These are phyloP conservation scores for Baronia brevicornis DNA, from an alignment of 2,888 invertebrate genomes.

Conservation along the genomic window DNA sequence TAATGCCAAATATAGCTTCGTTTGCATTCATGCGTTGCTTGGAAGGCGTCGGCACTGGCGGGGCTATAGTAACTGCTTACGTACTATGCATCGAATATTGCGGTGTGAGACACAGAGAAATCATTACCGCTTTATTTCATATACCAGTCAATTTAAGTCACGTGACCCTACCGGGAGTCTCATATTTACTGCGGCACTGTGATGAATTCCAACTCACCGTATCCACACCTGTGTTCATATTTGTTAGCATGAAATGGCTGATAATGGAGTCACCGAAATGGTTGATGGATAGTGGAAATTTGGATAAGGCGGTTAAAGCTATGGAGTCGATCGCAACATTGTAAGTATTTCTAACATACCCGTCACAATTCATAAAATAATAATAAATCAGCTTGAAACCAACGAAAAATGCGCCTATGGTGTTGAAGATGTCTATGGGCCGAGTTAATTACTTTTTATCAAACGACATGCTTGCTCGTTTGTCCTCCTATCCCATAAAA, in stretches of 20 bases:
- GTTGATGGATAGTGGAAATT: conserved; percentile 43
- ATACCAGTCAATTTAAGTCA: conserved; percentile 51
- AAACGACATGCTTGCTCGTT: no score
- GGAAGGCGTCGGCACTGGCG: conserved; percentile 50
- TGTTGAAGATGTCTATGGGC: no score
- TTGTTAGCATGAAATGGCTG: conserved; percentile 31
- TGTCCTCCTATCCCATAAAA: no score
- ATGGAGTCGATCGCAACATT: conserved; percentile 43
- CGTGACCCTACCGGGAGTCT: conserved; percentile 40
- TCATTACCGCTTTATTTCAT: conserved; percentile 45
- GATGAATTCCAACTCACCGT: conserved; percentile 44
- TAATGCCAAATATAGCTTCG: conserved; percentile 35
- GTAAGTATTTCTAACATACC: conserved; percentile 47
- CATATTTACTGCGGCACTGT: conserved; percentile 44
- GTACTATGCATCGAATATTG: conserved; percentile 51
- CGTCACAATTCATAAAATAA: no score
- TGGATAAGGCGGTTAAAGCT: conserved; percentile 33
- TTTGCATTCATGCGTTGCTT: conserved; percentile 43
- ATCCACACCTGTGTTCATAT: conserved; percentile 44
- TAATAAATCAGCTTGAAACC: no score
- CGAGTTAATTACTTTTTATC: no score
- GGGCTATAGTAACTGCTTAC: conserved; percentile 47
- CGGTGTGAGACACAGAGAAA: conserved; percentile 39
- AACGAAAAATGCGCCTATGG: no score
- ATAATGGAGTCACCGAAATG: conserved; percentile 55